Percentiles rank a stretch among this genome's conserved stretches.
Conservation (phyloP, 2,797 vertebrate genomes). For the Cottoperca gobio region DNA sequence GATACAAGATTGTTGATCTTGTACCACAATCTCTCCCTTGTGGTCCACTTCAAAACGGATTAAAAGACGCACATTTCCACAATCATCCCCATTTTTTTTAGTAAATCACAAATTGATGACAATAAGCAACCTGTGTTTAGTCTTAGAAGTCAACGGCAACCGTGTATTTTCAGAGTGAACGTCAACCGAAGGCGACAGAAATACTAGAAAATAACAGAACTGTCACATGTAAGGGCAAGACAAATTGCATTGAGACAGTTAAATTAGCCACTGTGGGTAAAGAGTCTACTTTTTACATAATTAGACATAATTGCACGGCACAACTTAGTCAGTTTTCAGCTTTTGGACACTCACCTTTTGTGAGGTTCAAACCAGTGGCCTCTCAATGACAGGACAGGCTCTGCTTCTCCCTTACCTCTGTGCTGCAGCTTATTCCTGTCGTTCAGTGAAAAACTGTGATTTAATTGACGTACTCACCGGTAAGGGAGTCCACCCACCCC, state of each 20-base stretch:
- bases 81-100: neutral
- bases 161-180: neutral
- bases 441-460: constrained; percentile 15
- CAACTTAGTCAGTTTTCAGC: neutral
- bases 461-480: constrained; percentile 21
- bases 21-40: neutral
- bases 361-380: neutral
- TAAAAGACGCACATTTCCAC: neutral
- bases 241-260: neutral
- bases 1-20: neutral
- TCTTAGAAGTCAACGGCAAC: neutral
- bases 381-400: neutral
- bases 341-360: neutral
- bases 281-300: neutral
- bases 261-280: neutral
- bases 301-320: neutral
- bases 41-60: neutral
- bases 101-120: neutral
- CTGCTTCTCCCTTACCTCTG: neutral
- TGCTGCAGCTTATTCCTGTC: constrained; percentile 22
- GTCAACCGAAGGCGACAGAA: neutral
- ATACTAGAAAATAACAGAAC: neutral
- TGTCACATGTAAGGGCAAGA: neutral
- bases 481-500: neutral
- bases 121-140: neutral